Conservation (phyloP, 1,140 invertebrate genomes). For the Drosophila tristis region DNA sequence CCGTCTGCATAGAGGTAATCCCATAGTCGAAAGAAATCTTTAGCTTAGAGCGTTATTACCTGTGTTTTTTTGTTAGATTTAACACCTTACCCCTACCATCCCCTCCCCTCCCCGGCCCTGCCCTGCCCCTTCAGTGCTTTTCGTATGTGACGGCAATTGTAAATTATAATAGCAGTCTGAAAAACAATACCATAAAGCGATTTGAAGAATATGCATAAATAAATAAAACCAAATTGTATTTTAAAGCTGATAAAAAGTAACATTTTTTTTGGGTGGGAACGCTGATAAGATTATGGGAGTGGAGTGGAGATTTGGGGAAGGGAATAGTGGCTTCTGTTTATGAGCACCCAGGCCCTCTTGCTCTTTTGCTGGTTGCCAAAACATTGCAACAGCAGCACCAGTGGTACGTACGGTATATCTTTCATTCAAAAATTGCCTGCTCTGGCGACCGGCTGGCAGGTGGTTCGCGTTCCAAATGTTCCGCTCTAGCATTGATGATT, state of each 20-base stretch:
- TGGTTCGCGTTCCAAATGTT: constrained; percentile 5
- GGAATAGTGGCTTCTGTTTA: too few relatives aligned
- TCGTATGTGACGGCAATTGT: constrained; percentile 18
- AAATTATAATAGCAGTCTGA: constrained; percentile 26
- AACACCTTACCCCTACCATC: constrained; percentile 35
- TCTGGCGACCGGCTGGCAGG: too few relatives aligned
- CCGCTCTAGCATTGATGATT: constrained; percentile 13
- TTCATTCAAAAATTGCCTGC: too few relatives aligned
- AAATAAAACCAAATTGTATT: constrained; percentile 27
- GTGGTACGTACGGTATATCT: too few relatives aligned
- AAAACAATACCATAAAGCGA: constrained; percentile 1
- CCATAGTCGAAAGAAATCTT: neutral
- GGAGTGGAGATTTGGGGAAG: too few relatives aligned
- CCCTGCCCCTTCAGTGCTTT: constrained; percentile 2
- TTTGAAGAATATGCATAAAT: constrained; percentile 17
- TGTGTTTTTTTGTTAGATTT: constrained; percentile 64
- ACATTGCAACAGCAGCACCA: too few relatives aligned
- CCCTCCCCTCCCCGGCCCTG: too few relatives aligned
- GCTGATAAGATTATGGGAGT: too few relatives aligned
- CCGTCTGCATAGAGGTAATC: neutral
- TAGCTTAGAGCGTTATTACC: constrained; percentile 10
- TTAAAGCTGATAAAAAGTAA: neutral
- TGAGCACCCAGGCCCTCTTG: neutral
- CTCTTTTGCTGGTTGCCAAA: too few relatives aligned
- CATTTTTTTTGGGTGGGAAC: neutral